phyloP scores from a whole-genome alignment of 2,113 vertebrate species.

The Toxotes chatareus region DNA sequence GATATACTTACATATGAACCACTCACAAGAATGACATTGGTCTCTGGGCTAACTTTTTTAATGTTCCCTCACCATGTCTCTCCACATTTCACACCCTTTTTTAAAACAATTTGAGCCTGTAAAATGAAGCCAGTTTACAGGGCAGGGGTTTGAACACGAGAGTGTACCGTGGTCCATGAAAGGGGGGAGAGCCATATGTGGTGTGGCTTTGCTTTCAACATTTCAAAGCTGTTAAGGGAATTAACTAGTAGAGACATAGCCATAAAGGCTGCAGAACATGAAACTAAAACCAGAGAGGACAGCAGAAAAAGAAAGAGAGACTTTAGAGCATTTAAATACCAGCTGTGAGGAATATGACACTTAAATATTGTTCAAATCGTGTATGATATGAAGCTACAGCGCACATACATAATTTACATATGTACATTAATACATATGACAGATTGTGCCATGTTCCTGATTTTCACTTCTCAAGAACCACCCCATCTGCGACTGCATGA shows the following conservation, averaged over 20 bases:
- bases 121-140: conserved; percentile 60
- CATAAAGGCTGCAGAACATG: conserved; percentile 70
- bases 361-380: conserved; percentile 10
- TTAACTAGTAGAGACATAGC: conserved; percentile 57
- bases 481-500: conserved; percentile 17
- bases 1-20: conserved; percentile 34
- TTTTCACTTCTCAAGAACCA: conserved; percentile 5
- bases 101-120: conserved; percentile 50
- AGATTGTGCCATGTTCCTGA: background rate
- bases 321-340: conserved; percentile 45
- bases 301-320: background rate
- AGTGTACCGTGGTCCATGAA: conserved; percentile 45
- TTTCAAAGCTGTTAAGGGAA: conserved; percentile 67
- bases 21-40: conserved; percentile 51
- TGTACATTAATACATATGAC: background rate
- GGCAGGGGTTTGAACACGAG: conserved; percentile 36
- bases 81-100: conserved; percentile 62
- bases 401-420: background rate
- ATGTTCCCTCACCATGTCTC: conserved; percentile 1
- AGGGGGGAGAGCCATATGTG: conserved; percentile 28
- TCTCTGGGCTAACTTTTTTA: conserved; percentile 19
- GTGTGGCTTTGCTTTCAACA: conserved; percentile 59
- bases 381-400: background rate
- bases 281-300: conserved; percentile 63
- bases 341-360: conserved; percentile 45